These are phyloP conservation scores for Orbicella faveolata DNA, from an alignment of 64 coral and sea anemone species.

Conservation along the genomic window DNA sequence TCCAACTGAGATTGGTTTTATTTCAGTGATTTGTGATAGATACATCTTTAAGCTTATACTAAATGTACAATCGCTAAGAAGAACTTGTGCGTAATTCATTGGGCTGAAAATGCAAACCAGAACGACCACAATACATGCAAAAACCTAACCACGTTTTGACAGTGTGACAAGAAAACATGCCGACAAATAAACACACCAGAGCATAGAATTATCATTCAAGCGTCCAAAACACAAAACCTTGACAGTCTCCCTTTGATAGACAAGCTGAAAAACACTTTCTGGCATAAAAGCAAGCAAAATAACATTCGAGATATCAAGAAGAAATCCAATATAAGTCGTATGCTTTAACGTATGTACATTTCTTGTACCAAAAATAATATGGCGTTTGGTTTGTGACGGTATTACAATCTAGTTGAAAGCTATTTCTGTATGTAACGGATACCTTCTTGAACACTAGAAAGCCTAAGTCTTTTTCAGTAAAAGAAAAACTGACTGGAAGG, in stretches of 20 bases:
- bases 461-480: background rate
- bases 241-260: background rate
- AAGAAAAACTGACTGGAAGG: background rate
- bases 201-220: background rate
- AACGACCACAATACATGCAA: background rate
- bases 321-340: background rate
- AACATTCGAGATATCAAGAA: background rate
- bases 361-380: background rate
- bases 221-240: background rate
- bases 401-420: too few relatives aligned
- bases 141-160: conserved; percentile 2
- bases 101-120: background rate
- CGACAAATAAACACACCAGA: background rate
- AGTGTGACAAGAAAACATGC: conserved; percentile 44
- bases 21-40: background rate
- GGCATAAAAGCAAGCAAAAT: background rate
- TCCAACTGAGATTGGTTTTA: background rate
- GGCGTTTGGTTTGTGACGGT: too few relatives aligned
- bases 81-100: background rate
- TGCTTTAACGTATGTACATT: too few relatives aligned
- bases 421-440: too few relatives aligned
- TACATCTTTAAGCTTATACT: background rate
- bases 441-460: background rate
- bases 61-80: background rate
- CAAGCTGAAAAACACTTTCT: background rate